Conservation (phyloP, 1,140 invertebrate genomes). For the Brachionus asplanchnoidis region DNA sequence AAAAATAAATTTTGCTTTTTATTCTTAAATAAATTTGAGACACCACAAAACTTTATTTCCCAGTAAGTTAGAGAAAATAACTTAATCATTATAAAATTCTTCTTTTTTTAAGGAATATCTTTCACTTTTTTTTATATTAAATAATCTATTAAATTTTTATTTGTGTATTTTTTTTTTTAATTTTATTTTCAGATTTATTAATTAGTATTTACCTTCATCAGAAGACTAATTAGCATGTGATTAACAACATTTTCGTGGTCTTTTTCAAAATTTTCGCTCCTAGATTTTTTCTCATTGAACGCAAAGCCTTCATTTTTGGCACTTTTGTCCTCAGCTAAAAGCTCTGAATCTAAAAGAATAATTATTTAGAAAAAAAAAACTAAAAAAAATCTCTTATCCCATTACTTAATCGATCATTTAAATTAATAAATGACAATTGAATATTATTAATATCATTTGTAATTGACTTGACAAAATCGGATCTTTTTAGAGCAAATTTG, state of each 20-base stretch:
- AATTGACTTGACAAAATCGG: slow-evolving; percentile 15
- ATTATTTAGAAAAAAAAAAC: not conserved
- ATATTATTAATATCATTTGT: slow-evolving; percentile 70
- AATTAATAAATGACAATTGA: not conserved
- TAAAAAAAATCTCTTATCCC: slow-evolving; percentile 47
- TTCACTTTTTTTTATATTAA: not conserved
- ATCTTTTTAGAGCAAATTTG: not conserved
- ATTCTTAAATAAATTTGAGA: no score
- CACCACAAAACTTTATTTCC: no score
- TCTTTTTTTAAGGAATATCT: no score
- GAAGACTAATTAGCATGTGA: slow-evolving; percentile 84
- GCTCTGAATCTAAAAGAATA: not conserved
- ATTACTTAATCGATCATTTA: not conserved
- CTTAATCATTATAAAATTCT: no score
- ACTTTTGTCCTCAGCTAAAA: not conserved
- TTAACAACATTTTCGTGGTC: slow-evolving; percentile 93
- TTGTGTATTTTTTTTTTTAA: no score
- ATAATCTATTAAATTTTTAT: not conserved
- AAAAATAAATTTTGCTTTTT: no score
- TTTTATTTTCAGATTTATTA: no score
- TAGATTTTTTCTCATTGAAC: slow-evolving; percentile 59
- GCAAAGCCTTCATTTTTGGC: slow-evolving; percentile 55
- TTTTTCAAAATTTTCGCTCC: slow-evolving; percentile 60
- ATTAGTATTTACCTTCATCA: slow-evolving; percentile 85
- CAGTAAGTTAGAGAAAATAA: no score